Evolutionary conservation across 2,113 vertebrate species (phyloP), one percentile per base, ranked within the genome.

Genomic region (Dinomys branickii): DNA sequence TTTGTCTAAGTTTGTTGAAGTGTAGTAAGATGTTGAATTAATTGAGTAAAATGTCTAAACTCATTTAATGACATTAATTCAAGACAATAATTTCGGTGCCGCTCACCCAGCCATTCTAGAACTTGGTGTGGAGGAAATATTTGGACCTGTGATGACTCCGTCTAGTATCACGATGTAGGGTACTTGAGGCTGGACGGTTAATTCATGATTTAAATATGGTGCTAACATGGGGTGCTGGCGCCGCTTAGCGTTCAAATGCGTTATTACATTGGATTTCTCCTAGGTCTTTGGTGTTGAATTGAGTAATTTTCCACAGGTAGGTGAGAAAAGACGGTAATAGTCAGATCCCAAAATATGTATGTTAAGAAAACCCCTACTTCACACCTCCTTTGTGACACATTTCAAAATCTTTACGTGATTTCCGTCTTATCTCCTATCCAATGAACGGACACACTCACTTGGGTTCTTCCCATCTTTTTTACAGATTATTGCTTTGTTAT

Each of bases 231-330:
- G 91, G 11, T 94, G 47, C 77, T 96, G 86, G 95, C 63, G 90
- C 97, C 98, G 95, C 97, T 98, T 88, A 96, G 97, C 96, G 98
- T 98, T 69, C 91, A 95, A 4, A 30, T 7, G 0, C 9, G 91
- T 97, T 97, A 98, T 58, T 98, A 96, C 97, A 98, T 14, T 50
- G 2, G 19, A 10, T 4, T 61, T 58, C 0, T 3, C 1, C 4
- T 33, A 73, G 30, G 22, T 56, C 54, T 20, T 95, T 44, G 8
- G 35, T 17, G 26, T 71, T 52, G 35, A 35, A 9, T 81, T n/a
- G 9, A 91, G 63, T 54, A 80, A 94, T 1, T 1, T 1, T 80
- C 5, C 9, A 44, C 9, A 54, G 8, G 58, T 41, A 11, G 77
- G 20, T 73, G 38, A 93, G 30, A 69, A 77, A 94, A 85, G 33